Evolutionary conservation across 2,797 vertebrate species (phyloP).

Genomic region (Spea hammondii): DNA sequence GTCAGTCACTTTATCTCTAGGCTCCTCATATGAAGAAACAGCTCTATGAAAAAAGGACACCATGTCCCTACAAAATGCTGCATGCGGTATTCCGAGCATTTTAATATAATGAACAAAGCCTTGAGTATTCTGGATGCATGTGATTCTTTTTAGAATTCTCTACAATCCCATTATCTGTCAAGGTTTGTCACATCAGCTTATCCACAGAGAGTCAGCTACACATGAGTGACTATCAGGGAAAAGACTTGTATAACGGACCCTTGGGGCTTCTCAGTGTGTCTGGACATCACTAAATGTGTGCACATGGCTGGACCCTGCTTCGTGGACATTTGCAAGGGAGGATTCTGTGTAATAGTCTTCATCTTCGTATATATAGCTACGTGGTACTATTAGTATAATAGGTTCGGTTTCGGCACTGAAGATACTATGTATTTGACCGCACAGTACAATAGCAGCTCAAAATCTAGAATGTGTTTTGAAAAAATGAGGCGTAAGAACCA

Average conservation of each 20-base stretch:
- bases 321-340: background rate
- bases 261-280: constrained; percentile 18
- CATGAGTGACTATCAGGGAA: constrained; percentile 40
- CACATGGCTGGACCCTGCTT: background rate
- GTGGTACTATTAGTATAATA: too few relatives aligned
- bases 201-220: constrained; percentile 26
- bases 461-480: too few relatives aligned
- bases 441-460: too few relatives aligned
- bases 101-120: background rate
- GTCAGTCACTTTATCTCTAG: constrained; percentile 11
- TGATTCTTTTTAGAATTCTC: background rate
- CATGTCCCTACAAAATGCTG: background rate
- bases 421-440: too few relatives aligned
- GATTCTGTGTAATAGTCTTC: background rate
- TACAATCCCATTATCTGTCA: constrained; percentile 27
- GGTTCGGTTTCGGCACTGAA: too few relatives aligned
- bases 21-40: background rate
- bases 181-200: constrained; percentile 38
- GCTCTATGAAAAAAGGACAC: background rate
- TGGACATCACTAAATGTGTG: constrained; percentile 15
- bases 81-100: background rate
- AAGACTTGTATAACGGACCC: constrained; percentile 31
- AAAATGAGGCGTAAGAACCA: too few relatives aligned
- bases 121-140: background rate
- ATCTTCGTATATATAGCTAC: background rate